Conservation (phyloP, 2,888 invertebrate genomes). For the Lasioglossum morio region DNA sequence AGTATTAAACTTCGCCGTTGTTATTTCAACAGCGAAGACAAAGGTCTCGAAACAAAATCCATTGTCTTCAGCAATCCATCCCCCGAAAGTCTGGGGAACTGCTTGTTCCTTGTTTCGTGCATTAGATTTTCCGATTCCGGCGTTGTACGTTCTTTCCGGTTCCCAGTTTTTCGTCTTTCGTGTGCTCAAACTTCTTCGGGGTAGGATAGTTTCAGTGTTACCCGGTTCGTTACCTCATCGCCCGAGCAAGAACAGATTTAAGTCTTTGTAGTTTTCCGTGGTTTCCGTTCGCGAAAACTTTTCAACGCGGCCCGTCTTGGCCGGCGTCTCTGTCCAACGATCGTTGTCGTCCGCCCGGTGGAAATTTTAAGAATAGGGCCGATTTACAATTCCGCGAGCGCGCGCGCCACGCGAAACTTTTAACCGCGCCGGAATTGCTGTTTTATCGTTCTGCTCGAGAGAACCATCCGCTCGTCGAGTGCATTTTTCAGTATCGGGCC, state of each 20-base stretch:
- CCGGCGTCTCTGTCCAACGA: neutral
- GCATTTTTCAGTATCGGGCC: neutral
- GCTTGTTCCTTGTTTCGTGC: neutral
- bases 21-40: neutral
- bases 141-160: conserved; percentile 1
- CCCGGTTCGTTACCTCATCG: conserved; percentile 55
- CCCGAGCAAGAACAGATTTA: conserved; percentile 52
- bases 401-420: conserved; percentile 24
- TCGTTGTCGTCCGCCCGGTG: neutral
- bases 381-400: conserved; percentile 38
- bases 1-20: neutral
- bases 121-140: neutral
- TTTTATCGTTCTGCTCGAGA: conserved; percentile 11
- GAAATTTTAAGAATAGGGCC: conserved; percentile 30
- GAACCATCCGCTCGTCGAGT: neutral
- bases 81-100: neutral
- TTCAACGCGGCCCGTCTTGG: conserved; percentile 12
- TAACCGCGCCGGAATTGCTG: conserved; percentile 27
- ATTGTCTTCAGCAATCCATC: neutral
- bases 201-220: conserved; percentile 41
- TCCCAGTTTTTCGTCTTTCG: conserved; percentile 18
- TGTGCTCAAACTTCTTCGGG: conserved; percentile 30
- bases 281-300: conserved; percentile 56
- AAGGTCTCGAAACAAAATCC: neutral
- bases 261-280: conserved; percentile 48